A percentile compares a stretch with the other conserved stretches of the same genome.
Evolutionary conservation across 2,113 vertebrate species (phyloP).

Genomic region (Peromyscus maniculatus): DNA sequence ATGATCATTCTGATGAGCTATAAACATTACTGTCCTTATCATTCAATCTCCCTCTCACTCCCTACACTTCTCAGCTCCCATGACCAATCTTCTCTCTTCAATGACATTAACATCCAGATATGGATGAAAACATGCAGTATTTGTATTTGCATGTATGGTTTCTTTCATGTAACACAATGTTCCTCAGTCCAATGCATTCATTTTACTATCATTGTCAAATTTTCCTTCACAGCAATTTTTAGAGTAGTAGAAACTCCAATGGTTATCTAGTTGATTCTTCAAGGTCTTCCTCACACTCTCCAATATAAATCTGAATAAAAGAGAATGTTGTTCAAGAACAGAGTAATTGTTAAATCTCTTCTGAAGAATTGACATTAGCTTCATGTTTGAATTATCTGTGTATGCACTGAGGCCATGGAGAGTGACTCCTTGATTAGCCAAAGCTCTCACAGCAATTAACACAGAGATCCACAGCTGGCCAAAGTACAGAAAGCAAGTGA

Average conservation of each 20-base stretch:
- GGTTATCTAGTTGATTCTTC: neutral
- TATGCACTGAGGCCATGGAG: neutral
- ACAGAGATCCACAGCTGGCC: neutral
- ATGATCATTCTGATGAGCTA: neutral
- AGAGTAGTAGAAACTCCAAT: conserved; percentile 20
- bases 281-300: neutral
- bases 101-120: neutral
- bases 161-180: neutral
- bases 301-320: conserved; percentile 39
- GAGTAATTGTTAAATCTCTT: neutral
- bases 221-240: conserved; percentile 31
- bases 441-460: neutral
- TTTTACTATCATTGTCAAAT: neutral
- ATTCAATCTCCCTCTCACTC: neutral
- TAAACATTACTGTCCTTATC: neutral
- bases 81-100: neutral
- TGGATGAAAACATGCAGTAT: neutral
- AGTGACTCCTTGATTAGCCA: neutral
- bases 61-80: neutral
- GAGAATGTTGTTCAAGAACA: neutral
- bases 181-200: neutral
- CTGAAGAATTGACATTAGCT: neutral
- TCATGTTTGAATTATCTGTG: conserved; percentile 4
- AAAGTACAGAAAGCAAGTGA: neutral
- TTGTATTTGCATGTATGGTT: neutral